Evolutionary conservation across 2,888 invertebrate species (phyloP).

Genomic region (Drosophila borborema): DNA sequence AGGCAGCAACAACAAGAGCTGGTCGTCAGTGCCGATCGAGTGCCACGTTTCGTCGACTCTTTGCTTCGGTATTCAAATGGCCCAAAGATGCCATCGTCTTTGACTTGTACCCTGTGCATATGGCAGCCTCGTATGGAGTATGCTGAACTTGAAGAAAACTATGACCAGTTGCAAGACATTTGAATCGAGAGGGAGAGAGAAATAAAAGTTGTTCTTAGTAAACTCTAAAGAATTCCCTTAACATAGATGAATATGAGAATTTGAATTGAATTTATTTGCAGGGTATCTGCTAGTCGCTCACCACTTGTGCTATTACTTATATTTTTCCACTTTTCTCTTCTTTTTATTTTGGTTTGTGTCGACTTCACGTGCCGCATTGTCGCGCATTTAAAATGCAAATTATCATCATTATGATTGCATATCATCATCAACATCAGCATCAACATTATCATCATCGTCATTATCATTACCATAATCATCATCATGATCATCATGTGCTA

Average conservation of each 20-base stretch:
- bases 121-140: neutral
- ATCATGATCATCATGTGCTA: conserved; percentile 16
- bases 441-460: conserved; percentile 28
- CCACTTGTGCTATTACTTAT: neutral
- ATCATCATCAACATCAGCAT: conserved; percentile 49
- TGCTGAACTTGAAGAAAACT: neutral
- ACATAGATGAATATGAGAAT: neutral
- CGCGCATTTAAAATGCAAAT: conserved; percentile 81
- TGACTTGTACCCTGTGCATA: neutral
- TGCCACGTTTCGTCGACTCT: conserved; percentile 35
- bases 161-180: neutral
- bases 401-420: conserved; percentile 78
- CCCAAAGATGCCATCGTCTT: conserved; percentile 57
- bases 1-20: conserved; percentile 7
- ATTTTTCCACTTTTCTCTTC: conserved; percentile 7
- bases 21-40: conserved; percentile 35
- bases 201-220: neutral
- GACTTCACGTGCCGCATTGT: conserved; percentile 63
- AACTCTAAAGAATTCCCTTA: neutral
- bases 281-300: neutral
- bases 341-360: neutral
- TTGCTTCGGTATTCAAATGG: conserved; percentile 67
- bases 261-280: neutral
- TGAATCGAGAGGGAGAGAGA: neutral
- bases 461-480: conserved; percentile 9